Evolutionary conservation across 2,888 invertebrate genomes (phyloP), one percentile per base, ranked within the genome.

Genomic region (Coenonympha arcania): DNA sequence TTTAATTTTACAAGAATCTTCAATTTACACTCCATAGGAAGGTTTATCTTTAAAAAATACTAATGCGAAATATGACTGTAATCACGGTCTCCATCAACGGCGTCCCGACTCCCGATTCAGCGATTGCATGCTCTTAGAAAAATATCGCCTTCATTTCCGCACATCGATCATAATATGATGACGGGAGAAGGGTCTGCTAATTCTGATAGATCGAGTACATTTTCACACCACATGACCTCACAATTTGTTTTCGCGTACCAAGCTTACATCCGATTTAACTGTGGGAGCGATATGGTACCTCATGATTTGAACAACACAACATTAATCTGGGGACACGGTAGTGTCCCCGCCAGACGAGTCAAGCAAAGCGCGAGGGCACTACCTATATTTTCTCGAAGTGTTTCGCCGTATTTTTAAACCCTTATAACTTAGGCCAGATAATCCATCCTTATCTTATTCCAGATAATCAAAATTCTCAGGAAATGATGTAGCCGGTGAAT

Each of bases 131-230:
- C 79, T 78, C 76, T 79, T 73, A 77, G 76, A 78, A 84, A 81
- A 79, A 82, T 75, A 83, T 82, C 79, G 71, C 74, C 77, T 85
- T 80, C 80, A 84, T 85, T 85, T 85, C 85, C 83, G 79, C 72
- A 68, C 84, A 85, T 85, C 85, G 79, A 85, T 85, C 85, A 85
- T 80, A 69, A 56, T 57, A 22, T 33, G 64, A 68, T 73, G 83
- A 80, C 83, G 77, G 76, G 66, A 66, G 76, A 79, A 43, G 79
- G 81, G 78, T 79, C 78, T 73, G 77, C 72, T 83, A 77, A 83
- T 84, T 80, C 81, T 83, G 84, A 85, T 84, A 79, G 83, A 85
- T 85, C 76, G 71, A 69, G 18, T 37, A 75, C 73, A 69, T 80
- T 77, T 83, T 83, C 76, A 81, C 68, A 72, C 55, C 56, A 47